These are phyloP conservation scores for Ivindomyrus marchei DNA, from an alignment of 2,113 vertebrate species.

Conservation along the genomic window DNA sequence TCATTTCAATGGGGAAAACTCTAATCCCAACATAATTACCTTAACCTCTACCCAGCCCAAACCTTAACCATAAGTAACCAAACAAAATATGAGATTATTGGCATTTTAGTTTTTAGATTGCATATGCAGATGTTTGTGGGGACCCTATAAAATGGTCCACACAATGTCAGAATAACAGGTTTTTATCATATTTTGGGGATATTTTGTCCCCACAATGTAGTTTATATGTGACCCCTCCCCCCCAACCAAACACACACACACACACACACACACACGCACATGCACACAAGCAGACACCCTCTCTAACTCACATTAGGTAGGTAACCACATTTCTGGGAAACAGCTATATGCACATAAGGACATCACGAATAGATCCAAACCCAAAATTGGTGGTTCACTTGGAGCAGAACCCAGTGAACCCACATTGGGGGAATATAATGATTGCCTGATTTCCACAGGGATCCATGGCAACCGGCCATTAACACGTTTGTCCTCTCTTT, in stretches of 20 bases:
- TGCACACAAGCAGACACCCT: not conserved
- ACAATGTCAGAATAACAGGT: too few relatives aligned
- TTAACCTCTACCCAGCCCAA: too few relatives aligned
- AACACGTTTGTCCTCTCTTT: conserved; percentile 28
- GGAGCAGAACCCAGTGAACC: not conserved
- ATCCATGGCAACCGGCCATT: conserved; percentile 32
- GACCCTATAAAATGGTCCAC: too few relatives aligned
- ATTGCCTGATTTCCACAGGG: not conserved
- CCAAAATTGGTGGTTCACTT: not conserved
- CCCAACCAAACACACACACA: not conserved
- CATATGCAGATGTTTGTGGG: too few relatives aligned
- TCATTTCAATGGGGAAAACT: too few relatives aligned
- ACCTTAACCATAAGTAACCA: not conserved
- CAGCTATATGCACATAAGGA: not conserved
- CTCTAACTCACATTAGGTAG: not conserved
- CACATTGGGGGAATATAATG: conserved; percentile 1
- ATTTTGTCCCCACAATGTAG: too few relatives aligned
- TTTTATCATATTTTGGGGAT: too few relatives aligned
- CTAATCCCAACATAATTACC: too few relatives aligned
- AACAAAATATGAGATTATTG: too few relatives aligned
- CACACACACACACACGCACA: too few relatives aligned
- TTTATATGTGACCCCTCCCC: too few relatives aligned
- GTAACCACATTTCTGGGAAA: not conserved
- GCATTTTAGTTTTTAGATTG: too few relatives aligned
- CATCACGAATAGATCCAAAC: not conserved